These are phyloP conservation scores for Luidia sarsii DNA, from an alignment of 53 echinoderm and acorn worm species.

Conservation along the genomic window DNA sequence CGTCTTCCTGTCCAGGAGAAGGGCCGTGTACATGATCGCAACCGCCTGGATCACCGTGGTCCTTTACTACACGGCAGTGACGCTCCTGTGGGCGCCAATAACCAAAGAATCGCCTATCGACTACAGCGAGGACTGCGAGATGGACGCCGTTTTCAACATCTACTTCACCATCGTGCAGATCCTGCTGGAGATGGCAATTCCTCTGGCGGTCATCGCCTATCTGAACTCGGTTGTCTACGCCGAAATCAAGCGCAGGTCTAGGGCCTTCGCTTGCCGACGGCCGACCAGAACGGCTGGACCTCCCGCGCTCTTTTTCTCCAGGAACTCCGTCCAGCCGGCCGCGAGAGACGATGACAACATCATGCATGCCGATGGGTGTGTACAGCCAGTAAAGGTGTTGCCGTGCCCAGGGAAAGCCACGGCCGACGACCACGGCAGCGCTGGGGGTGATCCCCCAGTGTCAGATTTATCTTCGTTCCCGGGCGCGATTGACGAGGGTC, in stretches of 20 bases:
- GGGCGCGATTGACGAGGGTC: no score
- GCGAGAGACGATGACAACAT: no score
- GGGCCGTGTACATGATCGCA: conserved; percentile 20
- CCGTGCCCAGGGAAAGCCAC: no score
- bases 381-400: no score
- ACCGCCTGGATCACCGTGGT: conserved; percentile 51
- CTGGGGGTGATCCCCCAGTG: no score
- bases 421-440: no score
- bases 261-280: no score
- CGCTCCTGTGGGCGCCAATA: conserved; percentile 46
- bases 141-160: conserved; percentile 44
- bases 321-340: no score
- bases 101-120: conserved; percentile 40
- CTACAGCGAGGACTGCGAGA: conserved; percentile 52
- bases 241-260: background rate
- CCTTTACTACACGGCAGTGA: conserved; percentile 19
- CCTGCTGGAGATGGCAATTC: conserved; percentile 62
- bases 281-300: no score
- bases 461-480: no score
- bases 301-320: no score
- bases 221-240: conserved; percentile 60
- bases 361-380: no score
- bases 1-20: conserved; percentile 29
- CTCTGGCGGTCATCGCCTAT: conserved; percentile 49
- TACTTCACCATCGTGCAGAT: conserved; percentile 38